Evolutionary conservation across 2,113 vertebrate genomes (phyloP).

Genomic region (Morone chrysops): DNA sequence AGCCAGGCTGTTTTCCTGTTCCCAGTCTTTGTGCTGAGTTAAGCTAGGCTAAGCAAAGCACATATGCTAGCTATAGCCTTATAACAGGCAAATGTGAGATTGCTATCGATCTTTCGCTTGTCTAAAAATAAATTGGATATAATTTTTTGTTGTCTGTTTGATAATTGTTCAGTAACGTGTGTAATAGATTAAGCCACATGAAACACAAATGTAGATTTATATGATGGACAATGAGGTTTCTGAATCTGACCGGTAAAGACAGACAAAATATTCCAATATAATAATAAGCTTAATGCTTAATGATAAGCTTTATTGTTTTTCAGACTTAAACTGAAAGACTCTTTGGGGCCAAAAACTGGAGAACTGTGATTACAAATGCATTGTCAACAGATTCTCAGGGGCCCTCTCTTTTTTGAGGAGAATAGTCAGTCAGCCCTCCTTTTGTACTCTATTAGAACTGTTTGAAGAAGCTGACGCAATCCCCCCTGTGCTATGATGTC

Average conservation of each 20-base stretch:
- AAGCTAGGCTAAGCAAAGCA: not conserved
- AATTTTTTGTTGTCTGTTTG: not conserved
- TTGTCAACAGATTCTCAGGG: constrained; percentile 55
- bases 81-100: not conserved
- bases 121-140: not conserved
- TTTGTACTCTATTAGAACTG: constrained; percentile 60
- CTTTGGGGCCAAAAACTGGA: constrained; percentile 15
- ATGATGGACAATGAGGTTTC: not conserved
- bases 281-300: too few species aligned
- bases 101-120: not conserved
- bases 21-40: not conserved
- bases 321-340: constrained; percentile 26
- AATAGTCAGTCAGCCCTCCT: constrained; percentile 52
- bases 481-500: constrained; percentile 68
- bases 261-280: not conserved
- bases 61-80: not conserved
- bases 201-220: not conserved
- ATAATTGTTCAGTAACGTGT: not conserved
- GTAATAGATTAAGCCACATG: not conserved
- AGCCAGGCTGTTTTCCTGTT: not conserved
- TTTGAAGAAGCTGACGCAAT: constrained; percentile 75
- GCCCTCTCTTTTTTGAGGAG: constrained; percentile 42
- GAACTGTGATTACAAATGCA: constrained; percentile 42
- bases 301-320: constrained; percentile 8
- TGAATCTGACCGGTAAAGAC: not conserved